A percentile compares a stretch with the other conserved stretches of the same genome.
Evolutionary conservation across 2,113 vertebrate genomes (phyloP).

Genomic region (Aramus guarauna): DNA sequence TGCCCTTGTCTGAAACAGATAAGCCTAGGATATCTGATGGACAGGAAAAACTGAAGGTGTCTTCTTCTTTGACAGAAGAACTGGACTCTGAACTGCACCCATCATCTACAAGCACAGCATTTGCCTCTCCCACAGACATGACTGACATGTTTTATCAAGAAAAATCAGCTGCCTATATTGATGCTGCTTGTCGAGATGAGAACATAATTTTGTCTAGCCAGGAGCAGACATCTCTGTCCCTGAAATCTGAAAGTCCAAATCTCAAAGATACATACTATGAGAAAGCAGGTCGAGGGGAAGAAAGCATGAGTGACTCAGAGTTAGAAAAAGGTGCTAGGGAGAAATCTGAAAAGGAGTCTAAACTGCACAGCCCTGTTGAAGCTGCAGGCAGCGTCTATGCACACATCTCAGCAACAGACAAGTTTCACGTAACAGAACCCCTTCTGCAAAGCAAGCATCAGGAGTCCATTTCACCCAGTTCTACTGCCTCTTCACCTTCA

Average conservation of each 20-base stretch:
- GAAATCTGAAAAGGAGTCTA: conserved; percentile 84
- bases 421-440: neutral
- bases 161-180: neutral
- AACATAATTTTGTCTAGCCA: conserved; percentile 70
- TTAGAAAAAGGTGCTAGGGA: conserved; percentile 89
- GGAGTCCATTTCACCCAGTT: neutral
- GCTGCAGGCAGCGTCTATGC: neutral
- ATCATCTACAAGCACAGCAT: conserved; percentile 22
- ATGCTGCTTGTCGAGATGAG: conserved; percentile 56
- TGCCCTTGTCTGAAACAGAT: conserved; percentile 5
- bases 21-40: conserved; percentile 10
- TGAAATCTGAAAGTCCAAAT: conserved; percentile 40
- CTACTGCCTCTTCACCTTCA: neutral
- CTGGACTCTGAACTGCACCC: conserved; percentile 28
- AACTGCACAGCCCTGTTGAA: conserved; percentile 52
- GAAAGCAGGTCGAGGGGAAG: conserved; percentile 69
- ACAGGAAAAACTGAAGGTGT: conserved; percentile 41
- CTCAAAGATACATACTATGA: conserved; percentile 54
- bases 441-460: neutral
- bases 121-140: conserved; percentile 12
- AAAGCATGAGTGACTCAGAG: conserved; percentile 81
- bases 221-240: conserved; percentile 49
- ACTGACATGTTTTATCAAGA: conserved; percentile 1
- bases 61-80: conserved; percentile 49
- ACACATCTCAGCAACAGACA: neutral